phyloP scores from a whole-genome alignment of 2,113 vertebrate species.

The Formicarius rufipectus region DNA sequence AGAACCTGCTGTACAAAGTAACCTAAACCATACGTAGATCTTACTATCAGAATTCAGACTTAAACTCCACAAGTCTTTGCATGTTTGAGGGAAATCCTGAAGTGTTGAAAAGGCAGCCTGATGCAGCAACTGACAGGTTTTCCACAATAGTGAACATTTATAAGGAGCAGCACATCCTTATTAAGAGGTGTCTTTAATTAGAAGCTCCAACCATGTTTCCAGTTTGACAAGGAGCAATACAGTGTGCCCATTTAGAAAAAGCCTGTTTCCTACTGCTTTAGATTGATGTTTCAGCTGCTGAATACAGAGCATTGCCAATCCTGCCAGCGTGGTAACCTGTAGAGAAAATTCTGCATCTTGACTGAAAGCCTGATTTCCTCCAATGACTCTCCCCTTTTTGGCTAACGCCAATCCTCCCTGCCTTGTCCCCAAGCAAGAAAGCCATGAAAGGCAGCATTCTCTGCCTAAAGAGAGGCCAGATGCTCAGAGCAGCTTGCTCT shows the following conservation, averaged over 20 bases:
- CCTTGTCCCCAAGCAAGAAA: neutral
- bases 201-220: fast-evolving
- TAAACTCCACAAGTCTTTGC: neutral
- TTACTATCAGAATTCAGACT: neutral
- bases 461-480: conserved; percentile 18
- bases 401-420: neutral
- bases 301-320: neutral
- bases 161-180: neutral
- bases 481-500: neutral
- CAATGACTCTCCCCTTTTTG: neutral
- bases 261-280: neutral
- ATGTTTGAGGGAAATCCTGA: neutral
- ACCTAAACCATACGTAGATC: neutral
- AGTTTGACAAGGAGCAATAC: neutral
- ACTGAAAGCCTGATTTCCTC: neutral
- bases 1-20: neutral
- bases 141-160: neutral
- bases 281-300: neutral
- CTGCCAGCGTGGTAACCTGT: neutral
- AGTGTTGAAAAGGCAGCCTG: neutral
- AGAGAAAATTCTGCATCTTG: neutral
- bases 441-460: neutral
- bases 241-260: neutral
- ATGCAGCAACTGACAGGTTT: neutral
- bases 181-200: neutral